Percentiles rank a stretch among this genome's conserved stretches.
phyloP scores from a whole-genome alignment of 2,797 vertebrate genomes.

The Setipinna tenuifilis region DNA sequence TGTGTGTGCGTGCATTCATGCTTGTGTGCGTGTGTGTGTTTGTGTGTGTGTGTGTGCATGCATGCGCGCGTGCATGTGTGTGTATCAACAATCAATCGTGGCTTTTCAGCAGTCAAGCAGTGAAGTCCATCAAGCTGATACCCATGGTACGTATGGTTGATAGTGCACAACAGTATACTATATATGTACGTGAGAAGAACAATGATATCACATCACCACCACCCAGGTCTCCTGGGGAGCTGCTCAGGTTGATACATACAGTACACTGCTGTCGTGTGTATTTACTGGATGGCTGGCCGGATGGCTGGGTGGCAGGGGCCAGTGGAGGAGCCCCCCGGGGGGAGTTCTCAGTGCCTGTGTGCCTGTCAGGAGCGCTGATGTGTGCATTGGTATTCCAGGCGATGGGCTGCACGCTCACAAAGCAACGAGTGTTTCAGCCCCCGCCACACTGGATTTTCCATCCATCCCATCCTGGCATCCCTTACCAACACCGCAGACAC shows the following conservation, averaged over 20 bases:
- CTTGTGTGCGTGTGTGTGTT: too few species aligned
- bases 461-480: background rate
- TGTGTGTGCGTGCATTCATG: too few species aligned
- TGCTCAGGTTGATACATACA: background rate
- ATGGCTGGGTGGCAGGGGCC: background rate
- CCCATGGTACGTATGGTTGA: background rate
- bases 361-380: slow-evolving; percentile 36
- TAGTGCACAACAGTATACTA: background rate
- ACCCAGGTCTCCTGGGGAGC: background rate
- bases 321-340: background rate
- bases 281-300: background rate
- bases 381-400: slow-evolving; percentile 39
- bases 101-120: background rate
- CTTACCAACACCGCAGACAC: too few species aligned
- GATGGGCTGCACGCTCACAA: slow-evolving; percentile 1
- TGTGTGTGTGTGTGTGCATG: too few species aligned
- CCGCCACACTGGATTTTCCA: slow-evolving; percentile 22
- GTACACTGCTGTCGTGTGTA: background rate
- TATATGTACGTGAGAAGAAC: background rate
- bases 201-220: background rate
- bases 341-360: background rate
- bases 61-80: too few species aligned
- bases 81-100: background rate
- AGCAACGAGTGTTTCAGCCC: slow-evolving; percentile 20
- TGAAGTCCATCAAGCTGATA: background rate